Base-by-base conservation (phyloP, 2,888 invertebrate species). In the Dicyrtoma fusca region DNA sequence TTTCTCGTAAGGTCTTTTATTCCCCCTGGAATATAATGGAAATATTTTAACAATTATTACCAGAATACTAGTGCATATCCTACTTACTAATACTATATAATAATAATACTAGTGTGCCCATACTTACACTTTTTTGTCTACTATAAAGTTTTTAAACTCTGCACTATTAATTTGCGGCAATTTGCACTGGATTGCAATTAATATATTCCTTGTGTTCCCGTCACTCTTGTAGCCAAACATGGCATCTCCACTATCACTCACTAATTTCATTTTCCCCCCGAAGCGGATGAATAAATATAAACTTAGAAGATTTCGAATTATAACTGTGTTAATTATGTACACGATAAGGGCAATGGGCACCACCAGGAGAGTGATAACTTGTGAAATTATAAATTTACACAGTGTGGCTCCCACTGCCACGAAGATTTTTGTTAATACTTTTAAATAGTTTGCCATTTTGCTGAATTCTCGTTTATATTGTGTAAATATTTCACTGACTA, bases 211-310 rank as follows among this genome's bases (percentile, higher is more conserved):
- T 19, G 53, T 55, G 23, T 71, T 71, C 5, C 71, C 71, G 4
- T 53, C 44, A 55, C 63, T 53, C 21, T 34, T 63, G 45, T 55
- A 71, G 8, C 71, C 71, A 71, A 71, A 71, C 71, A 71, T 71
- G 23, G 71, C 71, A 55, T 71, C 71, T 17, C 71, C 71, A 23
- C 71, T 64, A 44, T 71, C 64, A 34, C 14, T 26, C 21, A 71
- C 71, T 6, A 71, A 23, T 23, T 71, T 71, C 13, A 71, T 42
- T 42, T 63, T 51, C 14, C 71, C 71, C 14, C 45, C 45, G 25
- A 51, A 71, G 8, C 71, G 62, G 4, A 71, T n/a, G 13, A n/a
- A 44, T 19, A 71, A 25, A 64, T 71, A 71, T 2, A 71, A 10
- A 21, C 21, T 21, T 8, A 71, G 14, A 17, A 17, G 13, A 4